These are phyloP conservation scores for Drosophila neotestacea DNA, from an alignment of 2,888 invertebrate species.

Conservation along the genomic window DNA sequence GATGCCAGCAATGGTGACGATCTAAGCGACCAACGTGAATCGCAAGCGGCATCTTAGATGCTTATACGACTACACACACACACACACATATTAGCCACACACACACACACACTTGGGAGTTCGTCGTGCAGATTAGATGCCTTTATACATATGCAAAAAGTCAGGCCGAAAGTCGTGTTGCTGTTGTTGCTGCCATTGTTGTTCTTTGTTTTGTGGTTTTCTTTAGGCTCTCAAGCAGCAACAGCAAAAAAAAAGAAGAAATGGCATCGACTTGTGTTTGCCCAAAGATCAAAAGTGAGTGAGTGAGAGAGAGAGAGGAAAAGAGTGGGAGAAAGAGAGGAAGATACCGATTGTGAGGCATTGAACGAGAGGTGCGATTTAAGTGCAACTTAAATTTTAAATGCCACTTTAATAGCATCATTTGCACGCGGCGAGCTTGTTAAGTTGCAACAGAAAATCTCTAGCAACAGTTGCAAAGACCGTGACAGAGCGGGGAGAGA, in stretches of 20 bases:
- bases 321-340: not conserved
- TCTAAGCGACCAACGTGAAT: constrained; percentile 72
- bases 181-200: constrained; percentile 58
- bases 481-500: not conserved
- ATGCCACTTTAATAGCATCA: constrained; percentile 84
- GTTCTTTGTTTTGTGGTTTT: constrained; percentile 51
- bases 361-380: constrained; percentile 58
- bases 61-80: constrained; percentile 59
- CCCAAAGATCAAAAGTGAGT: constrained; percentile 55
- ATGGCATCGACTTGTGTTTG: constrained; percentile 56
- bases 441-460: constrained; percentile 50
- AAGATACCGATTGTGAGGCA: constrained; percentile 35
- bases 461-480: constrained; percentile 19
- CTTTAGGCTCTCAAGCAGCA: constrained; percentile 26
- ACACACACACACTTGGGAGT: constrained; percentile 28
- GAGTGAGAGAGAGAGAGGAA: constrained; percentile 21
- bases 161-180: constrained; percentile 60
- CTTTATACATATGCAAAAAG: constrained; percentile 76
- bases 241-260: constrained; percentile 47
- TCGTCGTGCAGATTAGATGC: constrained; percentile 72
- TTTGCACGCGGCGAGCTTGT: constrained; percentile 82
- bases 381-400: constrained; percentile 81
- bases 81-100: constrained; percentile 30
- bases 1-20: constrained; percentile 74
- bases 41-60: constrained; percentile 78